Evolutionary conservation across 1,140 invertebrate genomes (phyloP), one percentile per base, ranked within the genome.

Genomic region (Calycopis cecrops): DNA sequence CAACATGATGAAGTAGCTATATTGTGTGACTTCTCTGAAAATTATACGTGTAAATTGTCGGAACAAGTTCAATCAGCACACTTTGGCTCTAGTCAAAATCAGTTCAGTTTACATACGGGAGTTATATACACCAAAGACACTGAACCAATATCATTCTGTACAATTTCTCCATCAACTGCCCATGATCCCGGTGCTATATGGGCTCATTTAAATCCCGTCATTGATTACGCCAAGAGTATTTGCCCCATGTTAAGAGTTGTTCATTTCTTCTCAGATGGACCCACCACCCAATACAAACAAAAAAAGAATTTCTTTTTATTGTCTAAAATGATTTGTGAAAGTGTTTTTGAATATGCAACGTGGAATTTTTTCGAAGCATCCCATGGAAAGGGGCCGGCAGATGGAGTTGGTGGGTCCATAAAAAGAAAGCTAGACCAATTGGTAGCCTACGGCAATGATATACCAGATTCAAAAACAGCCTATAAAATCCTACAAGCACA

Each of bases 31-130:
- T 71, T 69, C 18, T 59, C 51, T 12, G 59, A 72, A 52, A 72
- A 72, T 55, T 69, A 67, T 53, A 37, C 14, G 34, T 62, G 61
- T 34, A 69, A 72, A 57, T 35, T 63, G 14, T 28, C 37, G 3
- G 40, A 56, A 42, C 64, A 67, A 62, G 44, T 72, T 4, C 69
- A 73, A 50, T 48, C 61, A 50, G 44, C 60, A 12, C 61, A 72
- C 51, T 72, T 72, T 57, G 67, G 64, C 34, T 57, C 48, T 4
- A 53, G 48, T n/a, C 48, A 60, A 59, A 35, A 35, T 10, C 59
- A 63, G 48, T 55, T 67, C 9, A 57, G 58, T 6, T 48, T 67
- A 16, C 65, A 67, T 42, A 59, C 54, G 16, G 57, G 65, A 2
- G 37, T 63, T n/a, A 52, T 42, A 52, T 42, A 44, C 8, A n/a